These are phyloP conservation scores for Psettodes erumei DNA, from an alignment of 2,113 vertebrate genomes.

Conservation along the genomic window DNA sequence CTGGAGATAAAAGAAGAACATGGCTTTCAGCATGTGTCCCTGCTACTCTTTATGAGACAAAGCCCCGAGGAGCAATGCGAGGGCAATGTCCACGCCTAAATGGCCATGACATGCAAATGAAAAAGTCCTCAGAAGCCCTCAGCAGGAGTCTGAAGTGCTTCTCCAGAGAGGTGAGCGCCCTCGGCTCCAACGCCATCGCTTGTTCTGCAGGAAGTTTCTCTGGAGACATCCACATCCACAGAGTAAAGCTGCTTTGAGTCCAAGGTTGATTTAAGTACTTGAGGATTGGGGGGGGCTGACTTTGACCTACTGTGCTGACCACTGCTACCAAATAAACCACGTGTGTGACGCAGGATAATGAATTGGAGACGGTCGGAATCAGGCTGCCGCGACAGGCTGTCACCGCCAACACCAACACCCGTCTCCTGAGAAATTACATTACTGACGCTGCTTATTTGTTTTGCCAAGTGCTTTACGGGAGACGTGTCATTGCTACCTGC, in stretches of 20 bases:
- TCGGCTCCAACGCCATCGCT: constrained; percentile 9
- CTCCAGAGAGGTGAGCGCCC: constrained; percentile 35
- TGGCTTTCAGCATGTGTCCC: constrained; percentile 26
- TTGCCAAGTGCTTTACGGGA: background rate
- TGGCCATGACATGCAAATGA: constrained; percentile 57
- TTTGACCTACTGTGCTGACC: background rate
- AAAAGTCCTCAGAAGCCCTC: constrained; percentile 39
- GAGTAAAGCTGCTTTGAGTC: background rate
- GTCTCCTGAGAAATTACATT: background rate
- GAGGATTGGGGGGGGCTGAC: background rate
- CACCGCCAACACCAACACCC: background rate
- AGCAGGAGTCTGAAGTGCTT: constrained; percentile 44
- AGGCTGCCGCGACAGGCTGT: background rate
- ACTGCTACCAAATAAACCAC: background rate
- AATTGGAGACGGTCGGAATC: background rate
- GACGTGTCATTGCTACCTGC: background rate
- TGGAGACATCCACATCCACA: constrained; percentile 2
- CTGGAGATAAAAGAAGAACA: constrained; percentile 33
- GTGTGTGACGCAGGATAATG: background rate
- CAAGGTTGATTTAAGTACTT: constrained; percentile 9
- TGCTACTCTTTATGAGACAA: constrained; percentile 43
- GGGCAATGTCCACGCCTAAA: constrained; percentile 11
- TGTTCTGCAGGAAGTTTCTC: constrained; percentile 22
- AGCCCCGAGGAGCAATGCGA: constrained; percentile 33
- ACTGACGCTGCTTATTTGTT: background rate